Evolutionary conservation across 2,888 invertebrate species (phyloP), one percentile per base, ranked within the genome.

Genomic region (Eilema depressum): DNA sequence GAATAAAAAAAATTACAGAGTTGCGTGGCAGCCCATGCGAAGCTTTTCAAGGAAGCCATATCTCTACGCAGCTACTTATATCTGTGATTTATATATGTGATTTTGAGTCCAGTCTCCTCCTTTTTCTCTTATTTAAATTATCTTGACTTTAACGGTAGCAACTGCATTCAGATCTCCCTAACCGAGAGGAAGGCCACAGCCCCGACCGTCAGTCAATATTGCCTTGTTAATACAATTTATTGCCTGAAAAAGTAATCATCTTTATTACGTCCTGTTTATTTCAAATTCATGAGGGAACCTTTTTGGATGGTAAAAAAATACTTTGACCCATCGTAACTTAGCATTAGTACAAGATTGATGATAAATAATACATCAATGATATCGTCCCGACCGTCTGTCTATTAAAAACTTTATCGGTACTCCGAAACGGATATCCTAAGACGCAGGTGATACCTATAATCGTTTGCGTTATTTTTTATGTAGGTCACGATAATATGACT

Each of bases 321-420:
- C 41, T 41, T 41, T 41, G 41, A 63, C 20, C 41, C 25, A 41
- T 63, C 63, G 20, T 20, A 63, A 37, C 63, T 41, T 20, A 26
- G 63, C 20, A 17, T 17, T 63, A 41, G 20, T 63, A 26, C 53
- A n/a, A 63, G 10, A 63, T 63, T 37, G 41, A 2, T 41, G 5
- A 26, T 63, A 26, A 63, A 63, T 63, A 63, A 63, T 63, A 63
- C 26, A 63, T 63, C 41, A 41, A 17, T 17, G 26, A 41, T 41
- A 41, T 63, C 63, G 10, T 41, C 17, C 17, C 37, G n/a, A 20
- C 20, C 41, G 11, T 25, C 37, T 3, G 4, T 63, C 8, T 63
- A 25, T 25, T 41, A 26, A 41, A 63, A 8, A 26, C n/a, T n/a
- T 53, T 53, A 53, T 53, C n/a, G 53, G 10, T n/a, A 53, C n/a